Evolutionary conservation across 2,888 invertebrate species (phyloP).

Genomic region (Dyspetes luteomarginatus): DNA sequence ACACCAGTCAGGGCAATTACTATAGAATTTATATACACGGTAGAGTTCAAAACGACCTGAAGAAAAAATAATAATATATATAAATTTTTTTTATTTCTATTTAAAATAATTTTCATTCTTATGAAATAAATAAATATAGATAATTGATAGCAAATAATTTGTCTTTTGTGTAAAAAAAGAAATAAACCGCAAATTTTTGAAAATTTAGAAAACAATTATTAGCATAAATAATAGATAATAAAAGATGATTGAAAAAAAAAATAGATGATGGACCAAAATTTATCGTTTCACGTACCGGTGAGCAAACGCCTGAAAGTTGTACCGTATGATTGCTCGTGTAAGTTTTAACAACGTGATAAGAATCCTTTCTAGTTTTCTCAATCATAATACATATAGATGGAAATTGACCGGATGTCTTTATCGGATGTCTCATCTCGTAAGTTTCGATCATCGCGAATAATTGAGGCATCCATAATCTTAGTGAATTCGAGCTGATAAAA

Average conservation of each 20-base stretch:
- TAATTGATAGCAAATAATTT: too few species aligned
- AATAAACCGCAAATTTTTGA: too few species aligned
- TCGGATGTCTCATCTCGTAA: slow-evolving; percentile 75
- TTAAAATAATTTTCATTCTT: too few species aligned
- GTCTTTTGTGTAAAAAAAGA: neutral
- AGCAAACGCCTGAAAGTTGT: slow-evolving; percentile 55
- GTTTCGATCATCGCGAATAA: slow-evolving; percentile 89
- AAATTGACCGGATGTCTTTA: slow-evolving; percentile 65
- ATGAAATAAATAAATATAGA: too few species aligned
- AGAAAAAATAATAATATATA: neutral
- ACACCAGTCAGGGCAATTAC: slow-evolving; percentile 87
- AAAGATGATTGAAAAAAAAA: neutral
- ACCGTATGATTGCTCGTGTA: slow-evolving; percentile 53
- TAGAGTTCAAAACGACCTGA: slow-evolving; percentile 84
- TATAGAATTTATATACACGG: slow-evolving; percentile 89
- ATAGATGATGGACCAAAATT: too few species aligned
- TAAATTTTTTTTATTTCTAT: too few species aligned
- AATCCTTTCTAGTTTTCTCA: slow-evolving; percentile 59
- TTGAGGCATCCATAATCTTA: slow-evolving; percentile 95
- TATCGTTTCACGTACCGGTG: slow-evolving; percentile 58
- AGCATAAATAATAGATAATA: neutral
- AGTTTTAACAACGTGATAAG: slow-evolving; percentile 56
- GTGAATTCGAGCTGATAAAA: slow-evolving; percentile 88
- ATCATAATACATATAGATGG: slow-evolving; percentile 76
- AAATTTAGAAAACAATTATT: too few species aligned